phyloP scores from a whole-genome alignment of 2,888 invertebrate genomes.

The Drosophila gaucha region DNA sequence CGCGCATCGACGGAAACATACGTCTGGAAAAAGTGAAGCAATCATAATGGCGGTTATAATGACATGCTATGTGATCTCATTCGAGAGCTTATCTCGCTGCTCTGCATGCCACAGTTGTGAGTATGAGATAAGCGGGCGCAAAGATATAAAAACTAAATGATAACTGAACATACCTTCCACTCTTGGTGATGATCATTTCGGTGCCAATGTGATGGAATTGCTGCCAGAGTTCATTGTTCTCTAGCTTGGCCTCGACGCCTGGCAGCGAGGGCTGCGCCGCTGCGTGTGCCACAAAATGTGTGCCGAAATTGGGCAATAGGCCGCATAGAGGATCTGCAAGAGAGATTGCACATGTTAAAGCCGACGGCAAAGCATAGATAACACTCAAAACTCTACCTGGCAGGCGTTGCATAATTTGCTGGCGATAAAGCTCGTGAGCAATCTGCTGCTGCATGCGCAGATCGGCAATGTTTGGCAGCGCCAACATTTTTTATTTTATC shows the following conservation, averaged over 20 bases:
- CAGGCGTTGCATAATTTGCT: conserved; percentile 84
- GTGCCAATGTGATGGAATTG: conserved; percentile 89
- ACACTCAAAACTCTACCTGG: conserved; percentile 69
- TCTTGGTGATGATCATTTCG: conserved; percentile 93
- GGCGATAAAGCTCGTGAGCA: conserved; percentile 83
- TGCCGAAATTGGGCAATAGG: conserved; percentile 73
- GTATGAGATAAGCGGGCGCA: conserved; percentile 35
- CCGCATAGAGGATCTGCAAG: conserved; percentile 77
- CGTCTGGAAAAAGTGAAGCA: conserved; percentile 87
- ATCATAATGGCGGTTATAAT: conserved; percentile 40
- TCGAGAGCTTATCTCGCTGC: conserved; percentile 57
- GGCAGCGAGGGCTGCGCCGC: conserved; percentile 74
- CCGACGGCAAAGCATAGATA: neutral
- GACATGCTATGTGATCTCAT: conserved; percentile 33
- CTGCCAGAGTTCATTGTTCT: conserved; percentile 89
- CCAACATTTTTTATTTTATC: conserved; percentile 45
- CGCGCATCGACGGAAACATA: conserved; percentile 95
- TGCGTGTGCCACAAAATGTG: conserved; percentile 65
- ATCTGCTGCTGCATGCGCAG: conserved; percentile 83
- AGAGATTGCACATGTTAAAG: neutral
- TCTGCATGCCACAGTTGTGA: conserved; percentile 39
- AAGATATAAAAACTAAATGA: conserved; percentile 38
- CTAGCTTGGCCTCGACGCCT: conserved; percentile 86
- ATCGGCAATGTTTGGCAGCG: conserved; percentile 78
- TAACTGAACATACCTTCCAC: conserved; percentile 88